Evolutionary conservation across 2,888 invertebrate genomes (phyloP), one percentile per base, ranked within the genome.

Genomic region (Cosmia trapezina): DNA sequence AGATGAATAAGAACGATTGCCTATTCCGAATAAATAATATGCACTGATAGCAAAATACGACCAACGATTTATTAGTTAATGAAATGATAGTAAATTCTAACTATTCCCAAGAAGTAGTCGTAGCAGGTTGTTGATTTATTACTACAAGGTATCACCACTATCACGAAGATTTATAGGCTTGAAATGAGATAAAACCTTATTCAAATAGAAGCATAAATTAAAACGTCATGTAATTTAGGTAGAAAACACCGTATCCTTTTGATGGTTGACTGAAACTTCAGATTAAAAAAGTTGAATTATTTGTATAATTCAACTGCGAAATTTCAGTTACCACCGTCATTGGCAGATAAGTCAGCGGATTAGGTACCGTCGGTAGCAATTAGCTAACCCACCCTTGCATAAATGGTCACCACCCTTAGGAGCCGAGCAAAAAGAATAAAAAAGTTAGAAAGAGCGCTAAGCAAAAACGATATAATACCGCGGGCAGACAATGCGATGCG

Each of bases 121-220:
- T 33, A 17, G 53, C 63, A 72, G 54, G 69, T 80, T 60, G 70
- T 73, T 70, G 63, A 83, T 73, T 80, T 80, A 83, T 67, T 54
- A 59, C 47, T 17, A 37, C 65, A 41, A 54, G 45, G n/a, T 67
- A 80, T 67, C 63, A 61, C 62, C 11, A 22, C 17, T 67, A 80
- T 67, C 63, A 61, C 62, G 12, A 22, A 68, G 72, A 79, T 79
- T 70, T 79, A 83, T 73, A 54, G 60, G 56, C 53, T 67, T 47
- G 17, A 56, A 63, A 62, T n/a, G 19, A 83, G 80, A 70, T 80
- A 73, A 67, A 72, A 78, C 47, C 47, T 64, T 56, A 60, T 70
- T 60, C 41, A 73, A 63, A 79, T 62, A 72, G 59, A 28, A 57
- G 54, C 65, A 65, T 51, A 56, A 63, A 79, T 73, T 79, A 63